Evolutionary conservation across 2,888 invertebrate species (phyloP).

Genomic region (Diarsia rubi): DNA sequence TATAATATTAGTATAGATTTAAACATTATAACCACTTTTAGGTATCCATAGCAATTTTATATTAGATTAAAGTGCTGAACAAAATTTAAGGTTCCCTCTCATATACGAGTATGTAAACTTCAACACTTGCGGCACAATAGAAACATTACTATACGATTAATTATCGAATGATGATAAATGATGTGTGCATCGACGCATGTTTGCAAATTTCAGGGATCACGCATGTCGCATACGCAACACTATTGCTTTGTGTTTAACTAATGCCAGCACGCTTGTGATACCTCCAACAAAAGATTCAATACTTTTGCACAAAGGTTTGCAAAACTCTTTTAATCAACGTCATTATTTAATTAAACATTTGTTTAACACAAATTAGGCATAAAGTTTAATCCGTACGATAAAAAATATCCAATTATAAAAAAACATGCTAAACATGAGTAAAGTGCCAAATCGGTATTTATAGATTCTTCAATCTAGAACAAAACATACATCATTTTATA

Average conservation of each 20-base stretch:
- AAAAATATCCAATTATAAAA: not conserved
- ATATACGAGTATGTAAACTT: slow-evolving; percentile 6
- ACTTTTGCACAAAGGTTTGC: slow-evolving; percentile 6
- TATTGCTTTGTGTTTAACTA: slow-evolving; percentile 27
- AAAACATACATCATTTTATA: not conserved
- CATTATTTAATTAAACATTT: not conserved
- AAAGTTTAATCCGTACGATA: not conserved
- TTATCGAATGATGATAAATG: slow-evolving; percentile 68
- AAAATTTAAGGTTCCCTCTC: slow-evolving; percentile 10
- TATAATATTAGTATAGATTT: too few species aligned
- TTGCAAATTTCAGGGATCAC: slow-evolving; percentile 59
- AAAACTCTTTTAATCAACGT: slow-evolving; percentile 7
- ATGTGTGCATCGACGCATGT: slow-evolving; percentile 49
- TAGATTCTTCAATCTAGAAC: not conserved
- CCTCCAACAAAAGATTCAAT: slow-evolving; percentile 17
- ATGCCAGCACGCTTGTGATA: slow-evolving; percentile 15
- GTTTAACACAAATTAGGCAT: not conserved
- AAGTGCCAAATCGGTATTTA: not conserved
- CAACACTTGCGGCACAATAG: slow-evolving; percentile 59
- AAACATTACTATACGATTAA: slow-evolving; percentile 69
- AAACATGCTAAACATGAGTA: not conserved
- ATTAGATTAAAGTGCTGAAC: slow-evolving; percentile 6
- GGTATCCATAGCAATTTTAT: not conserved
- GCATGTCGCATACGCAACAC: slow-evolving; percentile 44
- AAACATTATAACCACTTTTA: not conserved